Conservation (phyloP, 2,113 vertebrate species). For the Xenopus laevis region DNA sequence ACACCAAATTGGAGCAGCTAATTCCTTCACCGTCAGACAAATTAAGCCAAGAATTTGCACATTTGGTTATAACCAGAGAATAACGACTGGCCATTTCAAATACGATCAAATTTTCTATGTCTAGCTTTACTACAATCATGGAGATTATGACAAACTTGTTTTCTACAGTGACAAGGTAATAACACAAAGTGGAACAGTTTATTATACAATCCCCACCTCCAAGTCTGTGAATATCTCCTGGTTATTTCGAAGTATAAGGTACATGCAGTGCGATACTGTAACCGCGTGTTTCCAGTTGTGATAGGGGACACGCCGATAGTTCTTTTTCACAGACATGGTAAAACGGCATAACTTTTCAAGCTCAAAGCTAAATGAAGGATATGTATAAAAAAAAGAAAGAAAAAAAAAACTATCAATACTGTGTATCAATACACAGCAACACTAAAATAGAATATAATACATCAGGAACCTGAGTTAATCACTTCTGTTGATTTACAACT, state of each 20-base stretch:
- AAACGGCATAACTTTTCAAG: constrained; percentile 94
- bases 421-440: neutral
- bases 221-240: constrained; percentile 85
- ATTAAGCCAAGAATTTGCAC: too few species aligned
- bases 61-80: too few species aligned
- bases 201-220: constrained; percentile 68
- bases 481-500: too few species aligned
- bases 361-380: constrained; percentile 76
- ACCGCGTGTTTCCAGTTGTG: constrained; percentile 99
- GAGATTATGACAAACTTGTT: too few species aligned
- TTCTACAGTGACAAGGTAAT: too few species aligned
- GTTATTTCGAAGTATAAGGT: constrained; percentile 86
- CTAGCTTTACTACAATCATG: too few species aligned
- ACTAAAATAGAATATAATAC: too few species aligned
- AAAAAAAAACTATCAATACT: neutral
- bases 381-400: neutral
- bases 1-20: too few species aligned
- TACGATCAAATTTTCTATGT: too few species aligned
- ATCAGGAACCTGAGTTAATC: neutral
- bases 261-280: constrained; percentile 96
- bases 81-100: too few species aligned
- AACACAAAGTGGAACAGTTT: too few species aligned
- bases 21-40: too few species aligned
- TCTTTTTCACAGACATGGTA: constrained; percentile 97
- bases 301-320: constrained; percentile 96